phyloP scores from a whole-genome alignment of 2,113 vertebrate genomes.

The Sprattus sprattus region DNA sequence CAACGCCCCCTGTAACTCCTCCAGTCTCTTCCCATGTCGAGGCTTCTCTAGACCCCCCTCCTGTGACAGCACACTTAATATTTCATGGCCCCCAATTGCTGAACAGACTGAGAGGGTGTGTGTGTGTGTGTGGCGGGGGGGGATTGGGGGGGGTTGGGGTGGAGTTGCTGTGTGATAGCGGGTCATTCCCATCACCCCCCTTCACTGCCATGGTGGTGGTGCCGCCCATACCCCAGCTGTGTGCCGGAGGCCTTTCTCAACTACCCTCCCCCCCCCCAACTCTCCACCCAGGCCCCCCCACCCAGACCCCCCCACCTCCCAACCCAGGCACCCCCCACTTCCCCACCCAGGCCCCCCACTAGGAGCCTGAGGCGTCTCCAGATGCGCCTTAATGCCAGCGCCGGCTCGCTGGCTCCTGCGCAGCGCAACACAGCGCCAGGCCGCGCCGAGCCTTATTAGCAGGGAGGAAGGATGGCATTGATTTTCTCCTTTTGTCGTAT shows the following conservation, averaged over 20 bases:
- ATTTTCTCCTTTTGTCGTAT: constrained; percentile 61
- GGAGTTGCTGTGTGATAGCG: constrained; percentile 43
- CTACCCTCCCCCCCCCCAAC: too few relatives aligned
- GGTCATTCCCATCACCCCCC: constrained; percentile 33
- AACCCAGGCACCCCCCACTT: constrained; percentile 14
- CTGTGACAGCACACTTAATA: constrained; percentile 56
- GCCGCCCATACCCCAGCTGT: constrained; percentile 48
- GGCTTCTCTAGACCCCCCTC: constrained; percentile 7
- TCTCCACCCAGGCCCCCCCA: too few relatives aligned
- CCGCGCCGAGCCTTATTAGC: constrained; percentile 62
- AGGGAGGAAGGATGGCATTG: constrained; percentile 56
- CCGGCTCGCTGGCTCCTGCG: constrained; percentile 56
- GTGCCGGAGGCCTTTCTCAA: constrained; percentile 48
- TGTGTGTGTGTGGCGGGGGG: not conserved
- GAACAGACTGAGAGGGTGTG: constrained; percentile 50
- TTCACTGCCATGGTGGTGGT: constrained; percentile 49
- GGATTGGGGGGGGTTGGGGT: constrained; percentile 32
- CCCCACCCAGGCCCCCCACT: constrained; percentile 50
- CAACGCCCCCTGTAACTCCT: too few relatives aligned
- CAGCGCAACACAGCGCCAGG: constrained; percentile 4
- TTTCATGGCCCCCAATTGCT: constrained; percentile 56
- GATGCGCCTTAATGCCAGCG: constrained; percentile 69
- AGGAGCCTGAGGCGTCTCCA: constrained; percentile 63
- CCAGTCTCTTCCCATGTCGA: too few relatives aligned
- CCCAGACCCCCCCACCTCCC: not conserved